Evolutionary conservation across 2,113 vertebrate species (phyloP).

Genomic region (Empidonax traillii): DNA sequence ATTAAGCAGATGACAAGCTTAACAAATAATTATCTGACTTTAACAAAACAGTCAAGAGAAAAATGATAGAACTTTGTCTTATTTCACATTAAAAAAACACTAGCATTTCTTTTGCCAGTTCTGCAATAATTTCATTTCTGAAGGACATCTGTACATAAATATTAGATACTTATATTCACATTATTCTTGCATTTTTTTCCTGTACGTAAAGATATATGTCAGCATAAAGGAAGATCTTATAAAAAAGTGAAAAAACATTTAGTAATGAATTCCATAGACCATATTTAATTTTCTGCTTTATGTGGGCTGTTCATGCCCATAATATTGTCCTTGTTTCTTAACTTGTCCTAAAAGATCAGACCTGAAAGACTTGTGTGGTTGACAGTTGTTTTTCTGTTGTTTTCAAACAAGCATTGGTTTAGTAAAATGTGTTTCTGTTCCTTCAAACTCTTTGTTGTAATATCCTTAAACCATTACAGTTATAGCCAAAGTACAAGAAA

Average conservation of each 20-base stretch:
- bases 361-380: not conserved
- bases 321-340: not conserved
- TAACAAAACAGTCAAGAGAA: not conserved
- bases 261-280: not conserved
- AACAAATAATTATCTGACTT: not conserved
- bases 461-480: not conserved
- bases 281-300: not conserved
- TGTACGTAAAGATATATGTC: not conserved
- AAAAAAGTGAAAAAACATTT: not conserved
- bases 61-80: not conserved
- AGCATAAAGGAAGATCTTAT: not conserved
- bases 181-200: not conserved
- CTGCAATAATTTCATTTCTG: not conserved
- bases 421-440: not conserved
- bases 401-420: not conserved
- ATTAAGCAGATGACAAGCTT: not conserved
- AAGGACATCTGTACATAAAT: not conserved
- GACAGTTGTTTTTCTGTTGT: rapidly evolving
- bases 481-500: not conserved
- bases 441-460: not conserved
- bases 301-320: rapidly evolving
- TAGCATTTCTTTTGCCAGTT: not conserved
- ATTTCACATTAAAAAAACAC: not conserved
- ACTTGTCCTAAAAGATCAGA: not conserved
- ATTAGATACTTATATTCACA: not conserved